Evolutionary conservation across 2,797 vertebrate species (phyloP), one percentile per base, ranked within the genome.

Genomic region (Phrynocephalus forsythii): DNA sequence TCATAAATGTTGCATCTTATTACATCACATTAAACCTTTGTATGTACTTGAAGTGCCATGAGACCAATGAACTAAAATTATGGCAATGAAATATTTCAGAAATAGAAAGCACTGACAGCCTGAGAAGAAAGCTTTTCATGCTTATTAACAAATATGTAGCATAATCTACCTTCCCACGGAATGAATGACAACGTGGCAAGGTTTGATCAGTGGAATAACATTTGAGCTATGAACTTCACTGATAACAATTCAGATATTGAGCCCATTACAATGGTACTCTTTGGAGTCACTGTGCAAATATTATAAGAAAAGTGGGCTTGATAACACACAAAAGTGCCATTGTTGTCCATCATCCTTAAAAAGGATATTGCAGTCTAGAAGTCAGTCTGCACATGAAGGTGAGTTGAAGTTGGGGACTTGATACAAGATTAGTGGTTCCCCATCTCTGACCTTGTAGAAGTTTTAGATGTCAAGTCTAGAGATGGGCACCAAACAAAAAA

Each of bases 41-140:
- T 4, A 6, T 5, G n/a, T 79, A 88, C 68, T 79, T 30, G 30
- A 85, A 79, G 13, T 71, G n/a, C 60, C 26, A 76, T 88, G 78
- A 44, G 50, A 73, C 67, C 79, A n/a, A 60, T n/a, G 60, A 24
- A 24, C n/a, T 76, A 20, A 87, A 89, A 66, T 82, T 81, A 86
- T 86, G 48, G 28, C 48, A 79, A 3, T 50, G 88, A 24, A 48
- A 18, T 56, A 81, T 48, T 33, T 81, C 67, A 18, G 50, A 71
- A 50, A 2, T 63, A 1, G 50, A 18, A 88, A 86, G 38, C 83
- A 75, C 13, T 63, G 26, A 71, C 4, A 85, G 24, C 5, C 7
- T 48, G 80, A 66, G 0, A 1, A 28, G 75, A 60, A 86, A 63
- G 76, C 75, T 82, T 38, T 76, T n/a, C 13, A 72, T 52, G 4